Percentiles rank a stretch among this genome's conserved stretches.
Conservation (phyloP, 2,797 vertebrate species). For the Alfaro cultratus region DNA sequence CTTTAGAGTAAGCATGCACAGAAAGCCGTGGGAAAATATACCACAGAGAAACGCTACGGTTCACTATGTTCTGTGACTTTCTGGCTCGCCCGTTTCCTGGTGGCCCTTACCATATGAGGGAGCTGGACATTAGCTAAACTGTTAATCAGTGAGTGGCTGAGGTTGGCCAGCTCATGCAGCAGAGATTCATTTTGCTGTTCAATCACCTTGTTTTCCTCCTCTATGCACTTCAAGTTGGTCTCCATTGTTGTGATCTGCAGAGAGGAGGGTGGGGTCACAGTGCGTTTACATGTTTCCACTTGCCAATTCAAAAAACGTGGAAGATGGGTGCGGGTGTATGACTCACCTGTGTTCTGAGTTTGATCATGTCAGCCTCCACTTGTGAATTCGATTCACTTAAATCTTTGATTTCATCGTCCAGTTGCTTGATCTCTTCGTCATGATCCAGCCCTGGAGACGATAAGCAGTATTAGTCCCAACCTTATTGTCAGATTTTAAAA, state of each 20-base stretch:
- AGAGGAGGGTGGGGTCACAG: constrained; percentile 24
- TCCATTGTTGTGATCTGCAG: constrained; percentile 98
- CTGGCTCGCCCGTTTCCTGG: constrained; percentile 81
- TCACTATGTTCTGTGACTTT: constrained; percentile 71
- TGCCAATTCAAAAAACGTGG: neutral
- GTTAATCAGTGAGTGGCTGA: constrained; percentile 99
- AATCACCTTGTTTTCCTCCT: constrained; percentile 99
- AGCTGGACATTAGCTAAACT: constrained; percentile 99
- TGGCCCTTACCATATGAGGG: constrained; percentile 95
- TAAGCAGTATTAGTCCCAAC: constrained; percentile 24
- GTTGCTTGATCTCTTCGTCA: constrained; percentile 97
- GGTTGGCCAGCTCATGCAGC: constrained; percentile 96
- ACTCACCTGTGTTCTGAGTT: constrained; percentile 95
- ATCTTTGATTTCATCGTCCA: constrained; percentile 99
- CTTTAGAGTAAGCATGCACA: constrained; percentile 61
- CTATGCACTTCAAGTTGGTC: constrained; percentile 98
- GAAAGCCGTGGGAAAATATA: constrained; percentile 38
- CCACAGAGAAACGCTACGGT: constrained; percentile 40
- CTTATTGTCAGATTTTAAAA: constrained; percentile 1
- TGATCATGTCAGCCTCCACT: constrained; percentile 99
- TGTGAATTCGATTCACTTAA: constrained; percentile 97
- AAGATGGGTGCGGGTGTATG: neutral
- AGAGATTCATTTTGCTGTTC: constrained; percentile 99
- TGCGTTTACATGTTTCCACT: neutral
- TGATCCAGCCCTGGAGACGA: constrained; percentile 90